Evolutionary conservation across 2,888 invertebrate genomes (phyloP).

Genomic region (Caenorhabditis macrosperma): DNA sequence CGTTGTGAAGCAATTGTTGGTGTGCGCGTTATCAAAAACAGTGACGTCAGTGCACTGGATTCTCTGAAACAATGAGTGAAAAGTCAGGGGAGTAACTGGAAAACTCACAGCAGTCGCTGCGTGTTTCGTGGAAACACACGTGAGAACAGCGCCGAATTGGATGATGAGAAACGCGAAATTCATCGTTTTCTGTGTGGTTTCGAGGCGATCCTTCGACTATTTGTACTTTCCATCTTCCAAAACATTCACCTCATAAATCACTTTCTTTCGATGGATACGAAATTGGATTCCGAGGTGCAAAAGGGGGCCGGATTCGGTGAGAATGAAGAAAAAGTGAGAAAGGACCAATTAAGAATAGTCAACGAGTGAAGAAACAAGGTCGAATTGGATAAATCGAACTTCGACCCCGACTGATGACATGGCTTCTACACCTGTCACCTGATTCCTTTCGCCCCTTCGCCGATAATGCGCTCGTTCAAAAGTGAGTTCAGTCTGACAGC

Average conservation of each 20-base stretch:
- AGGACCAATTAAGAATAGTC: too few relatives aligned
- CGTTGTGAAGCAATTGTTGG: neutral
- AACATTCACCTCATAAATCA: conserved; percentile 30
- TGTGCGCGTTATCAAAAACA: neutral
- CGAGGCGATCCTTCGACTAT: conserved; percentile 3
- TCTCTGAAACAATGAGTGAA: neutral
- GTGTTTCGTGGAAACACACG: conserved; percentile 3
- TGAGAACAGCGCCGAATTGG: neutral
- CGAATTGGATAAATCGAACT: neutral
- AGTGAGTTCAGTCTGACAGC: conserved; percentile 43
- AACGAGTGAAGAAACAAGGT: too few relatives aligned
- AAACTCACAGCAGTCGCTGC: neutral
- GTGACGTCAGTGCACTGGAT: neutral
- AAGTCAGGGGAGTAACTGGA: neutral
- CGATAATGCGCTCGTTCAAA: conserved; percentile 22
- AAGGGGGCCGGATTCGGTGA: conserved; percentile 11
- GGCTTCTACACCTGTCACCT: conserved; percentile 42
- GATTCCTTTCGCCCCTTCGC: neutral
- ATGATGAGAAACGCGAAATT: conserved; percentile 2
- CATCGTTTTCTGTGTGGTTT: neutral
- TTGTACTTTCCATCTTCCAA: conserved; percentile 19
- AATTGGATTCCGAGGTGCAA: conserved; percentile 8
- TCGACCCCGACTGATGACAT: conserved; percentile 6
- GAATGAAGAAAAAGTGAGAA: too few relatives aligned
- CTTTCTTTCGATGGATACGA: conserved; percentile 16